A percentile compares a stretch with the other conserved stretches of the same genome.
Evolutionary conservation across 2,797 vertebrate genomes (phyloP).

Genomic region (Channa striata): DNA sequence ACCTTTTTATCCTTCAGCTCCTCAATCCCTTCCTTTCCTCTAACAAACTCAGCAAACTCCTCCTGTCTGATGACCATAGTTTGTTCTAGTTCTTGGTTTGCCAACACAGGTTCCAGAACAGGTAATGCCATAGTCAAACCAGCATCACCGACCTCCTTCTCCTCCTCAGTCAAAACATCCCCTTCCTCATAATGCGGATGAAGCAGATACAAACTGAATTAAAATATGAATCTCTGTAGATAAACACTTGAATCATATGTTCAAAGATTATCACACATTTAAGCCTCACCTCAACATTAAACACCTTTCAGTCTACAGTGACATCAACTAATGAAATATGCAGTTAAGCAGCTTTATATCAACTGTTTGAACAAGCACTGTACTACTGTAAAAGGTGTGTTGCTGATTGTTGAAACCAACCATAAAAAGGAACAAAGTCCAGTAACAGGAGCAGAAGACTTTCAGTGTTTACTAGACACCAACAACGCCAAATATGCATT

Average conservation of each 20-base stretch:
- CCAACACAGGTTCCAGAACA: slow-evolving; percentile 38
- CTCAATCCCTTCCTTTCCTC: slow-evolving; percentile 33
- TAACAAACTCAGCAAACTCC: slow-evolving; percentile 71
- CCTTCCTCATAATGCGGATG: slow-evolving; percentile 41
- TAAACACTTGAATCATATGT: slow-evolving; percentile 26
- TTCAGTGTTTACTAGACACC: background rate
- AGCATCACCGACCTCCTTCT: background rate
- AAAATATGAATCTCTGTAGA: slow-evolving; percentile 24
- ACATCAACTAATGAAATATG: background rate
- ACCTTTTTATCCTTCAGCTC: slow-evolving; percentile 80
- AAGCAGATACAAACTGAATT: background rate
- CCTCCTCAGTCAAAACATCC: slow-evolving; percentile 17
- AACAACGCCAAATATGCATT: too few species aligned
- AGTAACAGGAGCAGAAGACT: background rate
- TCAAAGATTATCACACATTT: slow-evolving; percentile 13
- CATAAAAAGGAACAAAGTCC: slow-evolving; percentile 59
- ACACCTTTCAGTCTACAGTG: background rate
- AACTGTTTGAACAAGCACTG: slow-evolving; percentile 38
- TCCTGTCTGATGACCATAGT: slow-evolving; percentile 43
- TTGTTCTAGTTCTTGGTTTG: slow-evolving; percentile 36
- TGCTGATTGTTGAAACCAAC: background rate
- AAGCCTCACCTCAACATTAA: too few species aligned
- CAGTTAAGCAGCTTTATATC: slow-evolving; percentile 47
- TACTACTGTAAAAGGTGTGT: slow-evolving; percentile 38
- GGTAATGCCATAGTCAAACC: slow-evolving; percentile 36